Percentiles rank a stretch among this genome's conserved stretches.
These are phyloP conservation scores for Pangasius macronema DNA, from an alignment of 2,797 vertebrate genomes.

Conservation along the genomic window DNA sequence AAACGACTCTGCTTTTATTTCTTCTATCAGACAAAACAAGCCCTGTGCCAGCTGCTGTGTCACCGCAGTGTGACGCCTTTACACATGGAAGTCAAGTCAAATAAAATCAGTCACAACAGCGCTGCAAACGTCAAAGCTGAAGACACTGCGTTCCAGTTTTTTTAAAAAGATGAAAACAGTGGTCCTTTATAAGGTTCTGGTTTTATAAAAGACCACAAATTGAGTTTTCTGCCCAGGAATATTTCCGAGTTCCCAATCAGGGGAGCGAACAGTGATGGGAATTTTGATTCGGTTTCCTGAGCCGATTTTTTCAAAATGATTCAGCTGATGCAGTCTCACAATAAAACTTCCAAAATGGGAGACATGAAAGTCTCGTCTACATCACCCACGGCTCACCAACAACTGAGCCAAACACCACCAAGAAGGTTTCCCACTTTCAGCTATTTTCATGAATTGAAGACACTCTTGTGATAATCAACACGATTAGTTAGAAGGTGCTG, in stretches of 20 bases:
- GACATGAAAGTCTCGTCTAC: not conserved
- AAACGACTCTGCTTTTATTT: slow-evolving; percentile 34
- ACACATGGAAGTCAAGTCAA: slow-evolving; percentile 15
- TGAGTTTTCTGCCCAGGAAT: not conserved
- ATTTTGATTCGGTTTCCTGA: not conserved
- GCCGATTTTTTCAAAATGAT: not conserved
- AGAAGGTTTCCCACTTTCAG: not conserved
- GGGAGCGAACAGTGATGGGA: not conserved
- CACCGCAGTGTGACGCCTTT: slow-evolving; percentile 20
- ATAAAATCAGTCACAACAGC: slow-evolving; percentile 3
- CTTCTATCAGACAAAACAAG: slow-evolving; percentile 29
- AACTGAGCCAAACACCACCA: not conserved
- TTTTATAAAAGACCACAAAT: not conserved
- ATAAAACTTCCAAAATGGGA: not conserved
- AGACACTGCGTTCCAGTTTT: not conserved
- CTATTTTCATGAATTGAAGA: not conserved
- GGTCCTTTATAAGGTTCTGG: not conserved
- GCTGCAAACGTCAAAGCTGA: not conserved
- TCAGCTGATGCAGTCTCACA: not conserved
- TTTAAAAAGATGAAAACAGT: not conserved
- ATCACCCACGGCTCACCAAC: not conserved
- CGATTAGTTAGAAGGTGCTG: too few relatives aligned
- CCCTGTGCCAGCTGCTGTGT: slow-evolving; percentile 32
- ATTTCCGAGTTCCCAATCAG: not conserved
- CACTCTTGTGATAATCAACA: not conserved